phyloP scores from a whole-genome alignment of 2,113 vertebrate species.

The Psittacara wagleri region DNA sequence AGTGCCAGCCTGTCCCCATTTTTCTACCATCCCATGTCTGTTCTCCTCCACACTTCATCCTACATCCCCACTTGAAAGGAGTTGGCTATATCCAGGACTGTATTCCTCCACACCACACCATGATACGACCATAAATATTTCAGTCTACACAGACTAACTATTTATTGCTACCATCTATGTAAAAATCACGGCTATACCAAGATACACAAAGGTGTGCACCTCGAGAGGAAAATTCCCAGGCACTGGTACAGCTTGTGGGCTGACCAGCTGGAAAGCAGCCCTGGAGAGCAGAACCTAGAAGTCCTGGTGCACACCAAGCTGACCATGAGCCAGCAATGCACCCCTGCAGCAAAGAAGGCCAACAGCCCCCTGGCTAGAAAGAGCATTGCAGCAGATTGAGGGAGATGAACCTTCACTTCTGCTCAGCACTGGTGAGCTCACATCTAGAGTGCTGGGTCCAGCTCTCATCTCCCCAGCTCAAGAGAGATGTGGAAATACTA shows the following conservation, averaged over 20 bases:
- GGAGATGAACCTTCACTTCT: not conserved
- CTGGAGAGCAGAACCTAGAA: not conserved
- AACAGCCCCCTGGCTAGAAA: not conserved
- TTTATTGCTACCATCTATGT: not conserved
- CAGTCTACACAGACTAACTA: not conserved
- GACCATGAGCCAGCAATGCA: not conserved
- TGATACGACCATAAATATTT: not conserved
- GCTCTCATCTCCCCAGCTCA: not conserved
- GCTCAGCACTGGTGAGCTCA: not conserved
- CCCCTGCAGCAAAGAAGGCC: not conserved
- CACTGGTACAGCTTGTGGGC: not conserved
- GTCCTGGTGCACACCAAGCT: not conserved
- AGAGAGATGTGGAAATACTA: not conserved
- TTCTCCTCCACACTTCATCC: not conserved
- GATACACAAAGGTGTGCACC: not conserved
- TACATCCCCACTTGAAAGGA: not conserved
- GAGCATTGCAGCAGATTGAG: fast-evolving
- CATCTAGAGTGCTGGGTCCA: not conserved
- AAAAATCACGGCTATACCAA: not conserved
- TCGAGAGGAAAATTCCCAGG: not conserved
- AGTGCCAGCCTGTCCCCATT: not conserved
- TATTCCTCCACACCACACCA: not conserved
- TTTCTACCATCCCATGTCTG: not conserved
- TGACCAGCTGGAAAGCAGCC: not conserved
- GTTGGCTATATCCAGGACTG: not conserved